These are phyloP conservation scores for Discoglossus pictus DNA, from an alignment of 2,797 vertebrate species.

Conservation along the genomic window DNA sequence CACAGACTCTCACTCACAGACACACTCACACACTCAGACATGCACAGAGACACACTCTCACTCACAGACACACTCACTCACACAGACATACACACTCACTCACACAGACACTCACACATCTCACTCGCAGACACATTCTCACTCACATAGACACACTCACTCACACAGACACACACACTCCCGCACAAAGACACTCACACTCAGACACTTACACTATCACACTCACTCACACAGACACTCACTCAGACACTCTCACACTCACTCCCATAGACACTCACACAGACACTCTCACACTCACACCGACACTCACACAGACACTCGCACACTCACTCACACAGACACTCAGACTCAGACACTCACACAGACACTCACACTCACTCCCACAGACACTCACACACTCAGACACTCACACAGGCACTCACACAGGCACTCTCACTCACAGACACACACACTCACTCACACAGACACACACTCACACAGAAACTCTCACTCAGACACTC, in stretches of 20 bases:
- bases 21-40: slow-evolving; percentile 28
- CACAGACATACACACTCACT: too few species aligned
- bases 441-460: neutral
- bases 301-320: slow-evolving; percentile 6
- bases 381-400: too few species aligned
- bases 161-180: slow-evolving; percentile 28
- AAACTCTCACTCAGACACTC: neutral
- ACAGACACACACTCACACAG: slow-evolving; percentile 28
- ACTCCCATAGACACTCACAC: neutral
- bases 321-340: slow-evolving; percentile 29
- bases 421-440: neutral
- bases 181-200: neutral
- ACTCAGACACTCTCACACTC: too few species aligned
- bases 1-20: slow-evolving; percentile 9
- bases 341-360: too few species aligned
- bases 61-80: too few species aligned
- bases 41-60: too few species aligned
- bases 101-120: neutral
- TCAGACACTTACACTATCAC: too few species aligned
- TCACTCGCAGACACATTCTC: neutral
- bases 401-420: neutral
- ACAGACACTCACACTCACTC: too few species aligned
- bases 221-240: too few species aligned
- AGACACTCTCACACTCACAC: neutral
- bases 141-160: neutral